These are phyloP conservation scores for Sebastes schlegelii DNA, from an alignment of 2,113 vertebrate species.

Conservation along the genomic window DNA sequence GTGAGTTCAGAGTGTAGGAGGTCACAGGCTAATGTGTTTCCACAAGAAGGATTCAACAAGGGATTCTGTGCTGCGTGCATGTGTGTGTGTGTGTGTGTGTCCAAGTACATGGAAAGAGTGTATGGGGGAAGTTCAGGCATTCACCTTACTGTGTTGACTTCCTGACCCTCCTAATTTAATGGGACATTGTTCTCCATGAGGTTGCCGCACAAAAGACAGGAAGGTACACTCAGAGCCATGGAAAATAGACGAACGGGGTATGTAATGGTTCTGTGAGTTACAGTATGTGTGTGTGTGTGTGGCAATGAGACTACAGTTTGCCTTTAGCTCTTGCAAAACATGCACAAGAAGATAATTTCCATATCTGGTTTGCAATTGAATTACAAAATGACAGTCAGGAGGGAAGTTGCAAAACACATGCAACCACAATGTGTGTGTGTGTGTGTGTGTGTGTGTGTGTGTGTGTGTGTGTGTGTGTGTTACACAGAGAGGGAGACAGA, in stretches of 20 bases:
- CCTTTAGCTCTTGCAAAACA: slow-evolving; percentile 41
- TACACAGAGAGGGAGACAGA: neutral
- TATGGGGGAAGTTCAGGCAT: slow-evolving; percentile 76
- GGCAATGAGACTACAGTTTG: slow-evolving; percentile 10
- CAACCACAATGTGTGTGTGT: slow-evolving; percentile 7
- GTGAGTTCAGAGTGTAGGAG: slow-evolving; percentile 11
- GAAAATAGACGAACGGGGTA: slow-evolving; percentile 73
- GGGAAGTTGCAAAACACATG: slow-evolving; percentile 47
- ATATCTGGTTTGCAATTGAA: slow-evolving; percentile 32
- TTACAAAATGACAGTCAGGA: slow-evolving; percentile 40
- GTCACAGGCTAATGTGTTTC: slow-evolving; percentile 40
- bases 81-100: slow-evolving; percentile 33
- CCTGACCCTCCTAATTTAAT: slow-evolving; percentile 81
- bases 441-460: neutral
- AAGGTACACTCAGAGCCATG: slow-evolving; percentile 70
- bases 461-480: neutral
- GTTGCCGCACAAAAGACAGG: slow-evolving; percentile 70
- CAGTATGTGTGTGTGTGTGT: slow-evolving; percentile 5
- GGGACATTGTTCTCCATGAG: slow-evolving; percentile 80
- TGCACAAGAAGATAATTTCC: slow-evolving; percentile 11
- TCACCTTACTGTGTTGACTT: slow-evolving; percentile 77
- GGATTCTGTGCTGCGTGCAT: slow-evolving; percentile 17
- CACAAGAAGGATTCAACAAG: slow-evolving; percentile 25
- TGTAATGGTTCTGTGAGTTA: slow-evolving; percentile 35
- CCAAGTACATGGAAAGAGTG: slow-evolving; percentile 72